These are phyloP conservation scores for Nematostella vectensis DNA, from an alignment of 92 coral and sea anemone species.

Conservation along the genomic window DNA sequence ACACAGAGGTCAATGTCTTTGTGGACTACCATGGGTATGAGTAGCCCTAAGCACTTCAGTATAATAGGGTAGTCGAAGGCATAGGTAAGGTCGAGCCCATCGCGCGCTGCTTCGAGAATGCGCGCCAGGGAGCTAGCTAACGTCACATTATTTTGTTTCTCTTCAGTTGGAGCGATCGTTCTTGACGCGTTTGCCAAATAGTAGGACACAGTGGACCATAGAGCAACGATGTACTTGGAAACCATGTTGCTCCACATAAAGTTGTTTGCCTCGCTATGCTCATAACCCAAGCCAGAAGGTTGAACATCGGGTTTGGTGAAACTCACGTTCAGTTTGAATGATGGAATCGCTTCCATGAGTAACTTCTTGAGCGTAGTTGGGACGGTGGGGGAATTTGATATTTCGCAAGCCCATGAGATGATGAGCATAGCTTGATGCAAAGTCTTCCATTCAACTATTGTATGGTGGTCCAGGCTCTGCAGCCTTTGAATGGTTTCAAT, in stretches of 20 bases:
- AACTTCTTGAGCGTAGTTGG: constrained; percentile 1
- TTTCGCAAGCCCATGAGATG: constrained; percentile 16
- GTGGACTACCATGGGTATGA: constrained; percentile 45
- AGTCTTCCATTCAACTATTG: constrained; percentile 3
- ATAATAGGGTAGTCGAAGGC: constrained; percentile 52
- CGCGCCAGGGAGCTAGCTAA: constrained; percentile 9
- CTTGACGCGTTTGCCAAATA: constrained; percentile 27
- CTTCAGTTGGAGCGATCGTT: not conserved
- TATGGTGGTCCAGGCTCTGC: constrained; percentile 8
- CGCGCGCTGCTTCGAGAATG: constrained; percentile 59
- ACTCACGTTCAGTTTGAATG: constrained; percentile 30
- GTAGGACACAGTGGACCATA: constrained; percentile 57
- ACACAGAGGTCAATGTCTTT: constrained; percentile 30
- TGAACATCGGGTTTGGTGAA: constrained; percentile 33
- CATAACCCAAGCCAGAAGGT: not conserved
- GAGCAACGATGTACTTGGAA: constrained; percentile 60
- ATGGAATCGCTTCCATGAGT: constrained; percentile 12
- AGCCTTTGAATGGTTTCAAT: constrained; percentile 8
- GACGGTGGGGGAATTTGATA: not conserved
- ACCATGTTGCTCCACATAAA: constrained; percentile 57
- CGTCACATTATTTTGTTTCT: not conserved
- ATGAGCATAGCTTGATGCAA: constrained; percentile 17
- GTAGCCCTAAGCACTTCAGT: constrained; percentile 48
- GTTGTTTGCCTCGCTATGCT: constrained; percentile 1
- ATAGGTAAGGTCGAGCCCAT: constrained; percentile 56